phyloP scores from a whole-genome alignment of 2,888 invertebrate genomes.

The Limnephilus marmoratus region DNA sequence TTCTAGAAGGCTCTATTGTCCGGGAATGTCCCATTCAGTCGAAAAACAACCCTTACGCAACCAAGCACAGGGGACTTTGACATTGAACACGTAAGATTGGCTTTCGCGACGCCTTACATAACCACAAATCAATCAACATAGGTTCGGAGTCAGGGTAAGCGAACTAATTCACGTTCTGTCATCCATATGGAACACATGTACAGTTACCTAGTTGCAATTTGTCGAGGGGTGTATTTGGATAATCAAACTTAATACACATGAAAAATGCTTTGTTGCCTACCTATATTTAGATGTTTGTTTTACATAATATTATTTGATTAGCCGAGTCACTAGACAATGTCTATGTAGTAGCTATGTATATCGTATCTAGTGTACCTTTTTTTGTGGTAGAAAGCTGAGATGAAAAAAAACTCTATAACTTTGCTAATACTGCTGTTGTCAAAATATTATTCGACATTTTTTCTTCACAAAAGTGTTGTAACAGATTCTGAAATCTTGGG shows the following conservation, averaged over 20 bases:
- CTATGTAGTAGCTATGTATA: neutral
- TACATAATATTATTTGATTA: neutral
- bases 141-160: neutral
- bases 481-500: neutral
- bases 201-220: no score
- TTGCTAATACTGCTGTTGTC: neutral
- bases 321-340: neutral
- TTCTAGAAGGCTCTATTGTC: neutral
- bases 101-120: neutral
- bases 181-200: no score
- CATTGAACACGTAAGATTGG: neutral
- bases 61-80: neutral
- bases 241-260: no score
- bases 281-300: no score
- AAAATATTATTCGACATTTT: neutral
- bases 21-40: neutral
- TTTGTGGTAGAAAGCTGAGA: neutral
- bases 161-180: no score
- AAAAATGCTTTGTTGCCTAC: no score
- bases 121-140: neutral
- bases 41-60: neutral
- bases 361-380: neutral
- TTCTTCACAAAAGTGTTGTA: neutral
- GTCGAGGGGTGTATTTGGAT: no score
- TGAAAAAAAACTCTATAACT: neutral